Evolutionary conservation across 2,113 vertebrate genomes (phyloP), one percentile per base, ranked within the genome.

Genomic region (Cyprinodon variegatus): DNA sequence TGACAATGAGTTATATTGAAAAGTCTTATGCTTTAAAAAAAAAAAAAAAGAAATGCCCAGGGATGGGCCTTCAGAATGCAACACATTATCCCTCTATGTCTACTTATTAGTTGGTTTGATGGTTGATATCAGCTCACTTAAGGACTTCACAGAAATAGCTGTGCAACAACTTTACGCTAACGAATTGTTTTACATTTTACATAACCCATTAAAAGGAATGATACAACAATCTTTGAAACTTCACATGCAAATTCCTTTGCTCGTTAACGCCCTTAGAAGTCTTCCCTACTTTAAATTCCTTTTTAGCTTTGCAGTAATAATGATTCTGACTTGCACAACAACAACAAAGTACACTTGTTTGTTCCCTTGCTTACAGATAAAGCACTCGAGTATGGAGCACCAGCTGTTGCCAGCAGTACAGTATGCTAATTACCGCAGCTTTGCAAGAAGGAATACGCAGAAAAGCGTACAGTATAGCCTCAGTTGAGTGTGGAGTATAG

Each of bases 401-500:
- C 90, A 89, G 84, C 90, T 90, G 90, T 83, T 89, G 86, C 81
- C 83, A 82, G 80, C 79, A 83, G 89, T 87, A 88, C 80, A 82
- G 86, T 86, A 82, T 89, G 85, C 82, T 89, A 92, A 92, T 91
- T 90, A 57, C 41, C 48, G 63, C 36, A 78, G 50, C 81, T 89
- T 74, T 86, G 82, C 86, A 80, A 70, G 68, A 74, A 68, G 62
- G 68, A 66, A 72, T 82, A 57, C 64, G 66, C 73, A 81, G 65
- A 81, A 71, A 22, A 74, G 60, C 63, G 39, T 76, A 68, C 77
- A 67, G 77, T 74, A 63, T 53, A 61, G 81, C 39, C 45, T 74
- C 63, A 65, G 68, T 41, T 60, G 65, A 41, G 10, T 73, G 67
- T 53, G 65, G 13, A 68, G 71, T 53, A 41, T 57, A 46, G 12